Percentiles rank a stretch among this genome's conserved stretches.
phyloP scores from a whole-genome alignment of 2,797 vertebrate genomes.

The Chlorospingus semifuscus region DNA sequence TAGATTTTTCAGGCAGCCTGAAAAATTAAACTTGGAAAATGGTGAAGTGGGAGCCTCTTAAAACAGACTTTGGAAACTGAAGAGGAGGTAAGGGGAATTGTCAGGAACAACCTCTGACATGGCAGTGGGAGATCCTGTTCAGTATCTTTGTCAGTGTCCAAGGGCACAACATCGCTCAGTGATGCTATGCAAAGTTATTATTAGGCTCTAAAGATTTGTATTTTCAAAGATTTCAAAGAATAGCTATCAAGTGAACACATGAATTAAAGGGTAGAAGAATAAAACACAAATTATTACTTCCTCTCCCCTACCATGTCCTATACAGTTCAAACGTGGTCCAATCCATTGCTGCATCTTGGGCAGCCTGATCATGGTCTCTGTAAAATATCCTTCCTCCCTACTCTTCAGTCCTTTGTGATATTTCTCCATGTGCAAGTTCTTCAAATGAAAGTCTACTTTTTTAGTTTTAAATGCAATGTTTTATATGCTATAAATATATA shows the following conservation, averaged over 20 bases:
- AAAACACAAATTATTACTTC: neutral
- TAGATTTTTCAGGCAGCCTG: neutral
- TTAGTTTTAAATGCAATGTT: neutral
- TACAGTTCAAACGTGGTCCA: rapidly evolving
- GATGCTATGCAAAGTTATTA: neutral
- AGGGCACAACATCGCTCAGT: neutral
- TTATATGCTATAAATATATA: no score
- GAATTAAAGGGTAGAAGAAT: neutral
- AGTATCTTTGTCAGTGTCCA: neutral
- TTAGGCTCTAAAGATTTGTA: neutral
- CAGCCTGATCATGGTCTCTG: rapidly evolving
- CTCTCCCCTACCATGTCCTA: neutral
- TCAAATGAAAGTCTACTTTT: neutral
- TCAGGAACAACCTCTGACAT: neutral
- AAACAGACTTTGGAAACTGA: neutral
- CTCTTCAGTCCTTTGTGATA: neutral
- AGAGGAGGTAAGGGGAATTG: neutral
- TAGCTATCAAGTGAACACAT: neutral
- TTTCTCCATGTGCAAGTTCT: neutral
- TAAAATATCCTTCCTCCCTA: neutral
- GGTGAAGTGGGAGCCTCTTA: neutral
- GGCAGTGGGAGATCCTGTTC: neutral
- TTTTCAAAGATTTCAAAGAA: neutral
- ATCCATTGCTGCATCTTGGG: neutral
- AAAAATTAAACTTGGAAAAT: neutral